These are phyloP conservation scores for Mohoua ochrocephala DNA, from an alignment of 2,113 vertebrate species.

Conservation along the genomic window DNA sequence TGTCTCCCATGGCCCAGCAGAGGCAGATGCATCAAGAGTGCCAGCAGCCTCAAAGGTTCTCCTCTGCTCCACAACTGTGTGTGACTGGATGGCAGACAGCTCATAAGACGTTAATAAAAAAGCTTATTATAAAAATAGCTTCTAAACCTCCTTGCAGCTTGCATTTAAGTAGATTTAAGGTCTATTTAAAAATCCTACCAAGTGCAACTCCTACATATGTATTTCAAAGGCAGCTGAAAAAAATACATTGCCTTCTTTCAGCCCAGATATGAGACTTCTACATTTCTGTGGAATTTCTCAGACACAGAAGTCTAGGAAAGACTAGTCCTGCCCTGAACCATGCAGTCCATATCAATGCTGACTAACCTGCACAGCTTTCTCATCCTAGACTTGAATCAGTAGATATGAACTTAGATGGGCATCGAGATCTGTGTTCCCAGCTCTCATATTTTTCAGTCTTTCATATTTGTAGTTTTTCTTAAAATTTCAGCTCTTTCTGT, in stretches of 20 bases:
- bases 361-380: background rate
- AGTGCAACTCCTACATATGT: background rate
- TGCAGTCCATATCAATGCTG: background rate
- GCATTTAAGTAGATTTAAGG: conserved; percentile 36
- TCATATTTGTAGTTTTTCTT: background rate
- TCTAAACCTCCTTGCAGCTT: background rate
- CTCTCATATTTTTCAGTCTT: background rate
- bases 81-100: background rate
- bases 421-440: background rate
- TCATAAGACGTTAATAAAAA: background rate
- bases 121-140: conserved; percentile 29
- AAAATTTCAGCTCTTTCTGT: background rate
- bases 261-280: background rate
- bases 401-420: background rate
- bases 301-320: background rate
- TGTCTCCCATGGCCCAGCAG: background rate
- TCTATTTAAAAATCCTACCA: background rate
- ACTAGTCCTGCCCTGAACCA: background rate
- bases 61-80: background rate
- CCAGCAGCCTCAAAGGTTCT: background rate
- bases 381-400: background rate
- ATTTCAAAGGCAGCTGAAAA: background rate
- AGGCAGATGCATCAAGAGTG: background rate
- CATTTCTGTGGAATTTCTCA: background rate
- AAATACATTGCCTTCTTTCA: background rate